phyloP scores from a whole-genome alignment of 2,113 vertebrate species.

The Murina feae region DNA sequence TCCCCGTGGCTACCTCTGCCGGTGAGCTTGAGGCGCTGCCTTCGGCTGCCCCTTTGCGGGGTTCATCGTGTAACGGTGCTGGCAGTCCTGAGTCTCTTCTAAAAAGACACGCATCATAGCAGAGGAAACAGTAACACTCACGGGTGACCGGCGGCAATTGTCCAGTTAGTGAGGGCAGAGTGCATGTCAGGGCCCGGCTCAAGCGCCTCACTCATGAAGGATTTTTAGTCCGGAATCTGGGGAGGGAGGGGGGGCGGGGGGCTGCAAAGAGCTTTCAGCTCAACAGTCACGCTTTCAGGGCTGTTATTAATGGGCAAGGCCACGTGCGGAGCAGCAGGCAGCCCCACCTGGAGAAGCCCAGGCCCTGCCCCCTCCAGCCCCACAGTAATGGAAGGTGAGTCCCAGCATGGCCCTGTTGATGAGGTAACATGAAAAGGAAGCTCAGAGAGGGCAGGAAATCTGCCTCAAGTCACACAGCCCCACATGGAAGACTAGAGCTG shows the following conservation, averaged over 20 bases:
- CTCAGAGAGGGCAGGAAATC: not conserved
- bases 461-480: not conserved
- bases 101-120: too few species aligned
- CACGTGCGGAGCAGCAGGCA: not conserved
- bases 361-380: too few species aligned
- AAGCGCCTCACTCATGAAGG: accelerated
- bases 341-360: not conserved
- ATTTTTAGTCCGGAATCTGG: not conserved
- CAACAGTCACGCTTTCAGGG: not conserved
- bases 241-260: too few species aligned
- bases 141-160: too few species aligned
- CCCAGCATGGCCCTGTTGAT: not conserved
- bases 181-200: not conserved
- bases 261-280: not conserved
- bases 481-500: not conserved
- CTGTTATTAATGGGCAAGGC: not conserved
- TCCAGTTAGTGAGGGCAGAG: not conserved
- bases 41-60: too few species aligned
- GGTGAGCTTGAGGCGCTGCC: too few species aligned
- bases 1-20: too few species aligned
- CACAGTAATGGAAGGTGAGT: not conserved
- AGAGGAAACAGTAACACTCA: too few species aligned
- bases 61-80: too few species aligned
- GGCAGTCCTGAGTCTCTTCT: too few species aligned
- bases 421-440: not conserved